Percentiles rank a stretch among this genome's conserved stretches.
phyloP scores from a whole-genome alignment of 2,888 invertebrate genomes.

The Pristionchus fissidentatus region DNA sequence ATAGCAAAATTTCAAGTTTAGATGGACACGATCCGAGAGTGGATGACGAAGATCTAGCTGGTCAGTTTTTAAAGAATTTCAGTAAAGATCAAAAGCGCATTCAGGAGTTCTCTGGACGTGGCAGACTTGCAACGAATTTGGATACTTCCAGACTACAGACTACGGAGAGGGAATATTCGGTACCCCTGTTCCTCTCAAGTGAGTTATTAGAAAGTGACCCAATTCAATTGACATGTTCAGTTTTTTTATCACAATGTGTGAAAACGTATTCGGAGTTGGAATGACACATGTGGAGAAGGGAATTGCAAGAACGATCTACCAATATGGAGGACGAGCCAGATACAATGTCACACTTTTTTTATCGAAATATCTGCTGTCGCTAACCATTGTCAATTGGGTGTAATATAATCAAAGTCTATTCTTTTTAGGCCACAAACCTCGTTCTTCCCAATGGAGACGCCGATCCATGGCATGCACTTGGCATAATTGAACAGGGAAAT shows the following conservation, averaged over 20 bases:
- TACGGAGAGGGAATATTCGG: slow-evolving; percentile 70
- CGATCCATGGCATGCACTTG: slow-evolving; percentile 51
- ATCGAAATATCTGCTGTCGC: not conserved
- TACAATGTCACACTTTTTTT: slow-evolving; percentile 47
- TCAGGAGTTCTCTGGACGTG: slow-evolving; percentile 84
- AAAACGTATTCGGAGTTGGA: slow-evolving; percentile 61
- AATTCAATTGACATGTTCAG: slow-evolving; percentile 49
- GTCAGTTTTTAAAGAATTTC: not conserved
- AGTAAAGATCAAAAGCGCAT: not conserved
- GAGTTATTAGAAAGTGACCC: not conserved
- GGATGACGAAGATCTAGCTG: not conserved
- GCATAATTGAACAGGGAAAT: slow-evolving; percentile 32
- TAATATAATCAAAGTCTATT: not conserved
- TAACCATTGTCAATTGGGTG: no score
- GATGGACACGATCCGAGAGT: slow-evolving; percentile 26
- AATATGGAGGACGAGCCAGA: slow-evolving; percentile 56
- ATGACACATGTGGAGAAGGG: slow-evolving; percentile 47
- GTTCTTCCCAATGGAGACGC: slow-evolving; percentile 60
- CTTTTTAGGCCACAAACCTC: slow-evolving; percentile 58
- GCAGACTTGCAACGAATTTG: slow-evolving; percentile 96
- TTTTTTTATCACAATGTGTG: slow-evolving; percentile 64
- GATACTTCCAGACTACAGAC: slow-evolving; percentile 91
- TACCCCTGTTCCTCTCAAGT: slow-evolving; percentile 64
- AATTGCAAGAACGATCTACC: not conserved
- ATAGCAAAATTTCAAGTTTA: not conserved